Percentiles rank a stretch among this genome's conserved stretches.
These are phyloP conservation scores for Alethe diademata DNA, from an alignment of 2,113 vertebrate genomes.

Conservation along the genomic window DNA sequence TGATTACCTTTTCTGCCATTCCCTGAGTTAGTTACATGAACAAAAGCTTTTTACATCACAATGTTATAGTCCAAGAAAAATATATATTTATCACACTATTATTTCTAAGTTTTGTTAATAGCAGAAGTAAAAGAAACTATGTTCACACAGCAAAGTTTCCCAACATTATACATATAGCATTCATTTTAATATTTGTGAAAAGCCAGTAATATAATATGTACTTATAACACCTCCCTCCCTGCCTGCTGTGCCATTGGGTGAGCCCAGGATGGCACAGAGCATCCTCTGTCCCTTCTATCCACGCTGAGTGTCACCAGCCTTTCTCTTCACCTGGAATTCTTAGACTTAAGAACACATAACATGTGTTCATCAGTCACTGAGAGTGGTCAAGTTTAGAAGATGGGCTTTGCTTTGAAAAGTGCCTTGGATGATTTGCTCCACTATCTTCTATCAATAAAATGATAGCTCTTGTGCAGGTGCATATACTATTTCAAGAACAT, in stretches of 20 bases:
- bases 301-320: background rate
- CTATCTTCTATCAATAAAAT: background rate
- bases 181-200: too few species aligned
- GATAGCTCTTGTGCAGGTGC: background rate
- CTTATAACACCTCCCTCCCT: background rate
- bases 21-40: too few species aligned
- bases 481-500: background rate
- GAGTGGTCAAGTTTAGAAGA: background rate
- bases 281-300: background rate
- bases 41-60: too few species aligned
- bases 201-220: too few species aligned
- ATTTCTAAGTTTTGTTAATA: too few species aligned
- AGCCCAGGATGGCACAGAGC: background rate
- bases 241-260: background rate
- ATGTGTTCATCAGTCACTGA: fast-evolving
- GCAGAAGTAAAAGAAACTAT: too few species aligned
- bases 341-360: background rate
- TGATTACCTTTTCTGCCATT: too few species aligned
- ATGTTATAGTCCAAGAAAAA: too few species aligned
- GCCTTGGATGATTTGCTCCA: background rate
- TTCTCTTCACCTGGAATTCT: background rate
- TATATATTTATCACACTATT: too few species aligned
- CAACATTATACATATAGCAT: too few species aligned
- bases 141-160: too few species aligned
- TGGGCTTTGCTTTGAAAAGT: background rate